Evolutionary conservation across 2,888 invertebrate species (phyloP), one percentile per base, ranked within the genome.

Genomic region (Hyppa rectilinea): DNA sequence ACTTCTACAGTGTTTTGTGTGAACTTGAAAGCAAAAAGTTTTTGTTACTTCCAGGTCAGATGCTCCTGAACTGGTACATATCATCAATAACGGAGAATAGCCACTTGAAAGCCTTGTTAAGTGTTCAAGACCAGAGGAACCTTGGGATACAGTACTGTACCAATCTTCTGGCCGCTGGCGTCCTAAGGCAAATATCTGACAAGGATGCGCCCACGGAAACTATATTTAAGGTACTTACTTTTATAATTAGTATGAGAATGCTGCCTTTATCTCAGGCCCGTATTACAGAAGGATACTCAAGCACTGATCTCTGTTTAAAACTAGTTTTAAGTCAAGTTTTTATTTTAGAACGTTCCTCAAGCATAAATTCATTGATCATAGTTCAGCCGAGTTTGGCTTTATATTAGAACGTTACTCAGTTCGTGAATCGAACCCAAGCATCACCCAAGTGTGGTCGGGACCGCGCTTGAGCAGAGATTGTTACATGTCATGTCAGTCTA

Each of bases 41-140:
- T 83, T 74, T 68, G 68, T 64, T 71, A 59, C 71, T 83, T 96
- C 34, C 96, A 99, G 99, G 99, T 92, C 98, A 98, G 95, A 98
- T 98, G 98, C 96, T 99, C 88, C 96, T 99, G 86, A 98, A 98
- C 93, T 99, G 99, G 98, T 97, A 98, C 87, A 96, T 98, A 82
- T 98, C 98, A 62, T 97, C 98, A 50, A 96, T 97, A 83, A 96
- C 97, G 76, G 98, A 98, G 82, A 97, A 97, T 78, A 97, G 96
- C 86, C 97, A 97, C 87, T 92, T 97, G 56, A 96, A 96, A 83
- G 95, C 96, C 78, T 92, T 97, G 71, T 92, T 97, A 78, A 97
- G 96, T 84, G 95, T 96, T 80, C 97, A 97, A 89, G 99, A 99
- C 89, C 95, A 98, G 83, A 97, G 97, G 91, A 96, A 97, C 86